These are phyloP conservation scores for Latrodectus elegans DNA, from an alignment of 2,888 invertebrate species.

Conservation along the genomic window DNA sequence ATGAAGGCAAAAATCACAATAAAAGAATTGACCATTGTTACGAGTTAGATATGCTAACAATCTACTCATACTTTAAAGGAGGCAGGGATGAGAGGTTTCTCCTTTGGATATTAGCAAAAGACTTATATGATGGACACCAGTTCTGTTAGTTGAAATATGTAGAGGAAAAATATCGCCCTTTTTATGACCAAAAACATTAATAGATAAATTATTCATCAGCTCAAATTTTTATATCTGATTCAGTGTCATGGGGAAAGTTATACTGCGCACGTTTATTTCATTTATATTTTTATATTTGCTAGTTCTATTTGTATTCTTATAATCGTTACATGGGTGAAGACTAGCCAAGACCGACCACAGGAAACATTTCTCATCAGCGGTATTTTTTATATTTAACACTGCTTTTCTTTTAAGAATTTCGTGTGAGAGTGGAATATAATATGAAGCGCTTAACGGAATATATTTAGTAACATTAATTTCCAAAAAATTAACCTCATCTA, in stretches of 20 bases:
- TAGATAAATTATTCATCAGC: not conserved
- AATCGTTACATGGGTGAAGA: too few species aligned
- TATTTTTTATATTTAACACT: slow-evolving; percentile 10
- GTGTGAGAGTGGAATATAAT: not conserved
- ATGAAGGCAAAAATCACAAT: not conserved
- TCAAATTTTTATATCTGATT: not conserved
- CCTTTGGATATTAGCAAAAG: not conserved
- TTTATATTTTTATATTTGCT: not conserved
- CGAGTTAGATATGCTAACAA: not conserved
- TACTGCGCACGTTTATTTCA: not conserved
- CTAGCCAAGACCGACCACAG: not conserved
- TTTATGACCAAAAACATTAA: slow-evolving; percentile 10
- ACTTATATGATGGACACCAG: not conserved
- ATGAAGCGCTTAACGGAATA: not conserved
- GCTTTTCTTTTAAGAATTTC: not conserved
- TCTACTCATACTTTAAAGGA: not conserved
- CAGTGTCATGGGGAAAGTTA: not conserved
- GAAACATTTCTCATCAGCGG: slow-evolving; percentile 1
- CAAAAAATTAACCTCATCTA: not conserved
- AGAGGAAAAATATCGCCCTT: not conserved
- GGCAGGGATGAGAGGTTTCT: not conserved
- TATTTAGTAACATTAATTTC: not conserved
- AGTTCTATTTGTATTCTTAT: not conserved
- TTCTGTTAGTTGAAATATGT: not conserved
- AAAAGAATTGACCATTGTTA: not conserved